Evolutionary conservation across 2,888 invertebrate species (phyloP).

Genomic region (Fabriciana adippe): DNA sequence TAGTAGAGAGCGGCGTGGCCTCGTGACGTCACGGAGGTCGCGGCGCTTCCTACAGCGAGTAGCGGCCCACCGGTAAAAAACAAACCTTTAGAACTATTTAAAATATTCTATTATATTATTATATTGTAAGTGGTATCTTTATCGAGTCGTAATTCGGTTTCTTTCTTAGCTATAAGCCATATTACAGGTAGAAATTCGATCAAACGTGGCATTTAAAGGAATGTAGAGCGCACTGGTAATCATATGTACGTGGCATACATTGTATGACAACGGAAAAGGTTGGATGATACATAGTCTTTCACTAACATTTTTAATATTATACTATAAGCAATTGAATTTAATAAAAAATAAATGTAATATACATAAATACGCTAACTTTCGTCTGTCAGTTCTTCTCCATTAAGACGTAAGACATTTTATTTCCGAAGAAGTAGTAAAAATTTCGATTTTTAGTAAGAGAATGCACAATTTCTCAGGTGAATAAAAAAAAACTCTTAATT

Average conservation of each 20-base stretch:
- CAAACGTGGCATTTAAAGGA: conserved; percentile 3
- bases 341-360: too few relatives aligned
- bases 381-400: too few relatives aligned
- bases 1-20: conserved; percentile 62
- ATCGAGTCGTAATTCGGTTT: not conserved
- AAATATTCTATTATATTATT: conserved; percentile 12
- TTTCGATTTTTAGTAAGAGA: too few relatives aligned
- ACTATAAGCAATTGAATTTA: too few relatives aligned
- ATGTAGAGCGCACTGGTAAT: conserved; percentile 1
- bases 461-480: too few relatives aligned
- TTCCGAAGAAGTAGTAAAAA: too few relatives aligned
- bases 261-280: conserved; percentile 11
- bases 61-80: conserved; percentile 34
- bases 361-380: too few relatives aligned
- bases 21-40: conserved; percentile 73
- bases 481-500: too few relatives aligned
- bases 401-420: too few relatives aligned
- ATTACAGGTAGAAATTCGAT: not conserved
- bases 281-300: conserved; percentile 11
- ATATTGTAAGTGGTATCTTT: not conserved
- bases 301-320: not conserved
- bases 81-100: conserved; percentile 25
- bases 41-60: conserved; percentile 58
- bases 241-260: conserved; percentile 15
- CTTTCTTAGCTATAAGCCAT: not conserved